phyloP scores from a whole-genome alignment of 2,797 vertebrate genomes.

The Pitangus sulphuratus region DNA sequence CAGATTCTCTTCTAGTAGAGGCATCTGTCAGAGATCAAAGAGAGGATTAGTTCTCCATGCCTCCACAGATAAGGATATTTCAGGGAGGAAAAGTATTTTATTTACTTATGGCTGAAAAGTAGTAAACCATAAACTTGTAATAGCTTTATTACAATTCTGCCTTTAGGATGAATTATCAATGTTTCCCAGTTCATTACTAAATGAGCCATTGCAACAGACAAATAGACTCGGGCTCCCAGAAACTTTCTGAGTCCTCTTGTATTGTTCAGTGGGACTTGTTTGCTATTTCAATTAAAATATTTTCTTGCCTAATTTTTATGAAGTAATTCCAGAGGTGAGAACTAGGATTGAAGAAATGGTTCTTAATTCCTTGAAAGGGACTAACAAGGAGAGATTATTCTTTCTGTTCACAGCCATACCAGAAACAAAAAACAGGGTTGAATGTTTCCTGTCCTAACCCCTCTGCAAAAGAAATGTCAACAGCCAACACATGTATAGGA shows the following conservation, averaged over 20 bases:
- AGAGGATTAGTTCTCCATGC: conserved; percentile 28
- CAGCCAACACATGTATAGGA: not conserved
- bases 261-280: not conserved
- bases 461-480: not conserved
- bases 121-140: not conserved
- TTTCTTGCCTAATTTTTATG: not conserved
- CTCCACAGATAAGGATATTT: conserved; percentile 31
- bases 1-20: conserved; percentile 16
- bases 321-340: not conserved
- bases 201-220: not conserved
- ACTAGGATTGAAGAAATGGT: not conserved
- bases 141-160: not conserved
- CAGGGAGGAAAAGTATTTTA: not conserved
- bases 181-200: not conserved
- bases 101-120: conserved; percentile 17
- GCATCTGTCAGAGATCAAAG: conserved; percentile 49
- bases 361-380: not conserved
- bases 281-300: not conserved
- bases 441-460: not conserved
- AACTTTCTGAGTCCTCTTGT: not conserved
- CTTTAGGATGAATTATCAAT: not conserved
- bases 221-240: not conserved
- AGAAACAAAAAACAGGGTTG: not conserved
- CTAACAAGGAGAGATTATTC: not conserved
- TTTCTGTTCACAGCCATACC: not conserved